Evolutionary conservation across 2,888 invertebrate species (phyloP), one percentile per base, ranked within the genome.

Genomic region (Lepas anatifera): DNA sequence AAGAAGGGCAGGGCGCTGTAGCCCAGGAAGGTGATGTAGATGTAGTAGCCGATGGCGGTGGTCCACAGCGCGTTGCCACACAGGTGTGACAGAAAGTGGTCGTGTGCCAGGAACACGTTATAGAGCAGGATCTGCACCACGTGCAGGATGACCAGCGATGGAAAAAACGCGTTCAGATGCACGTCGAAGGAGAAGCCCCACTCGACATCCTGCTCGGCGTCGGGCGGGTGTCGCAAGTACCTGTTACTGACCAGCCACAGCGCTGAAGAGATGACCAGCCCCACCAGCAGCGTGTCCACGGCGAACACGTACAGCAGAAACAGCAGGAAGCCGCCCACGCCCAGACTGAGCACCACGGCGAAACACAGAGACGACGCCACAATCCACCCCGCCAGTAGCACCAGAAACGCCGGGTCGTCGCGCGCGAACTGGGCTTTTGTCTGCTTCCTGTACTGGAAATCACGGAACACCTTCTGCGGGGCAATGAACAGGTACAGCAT

Each of bases 141-240:
- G 80, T 99, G 97, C 70, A 99, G 84, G 75, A 98, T 85, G 74
- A 95, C 89, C 25, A 98, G 84, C 1, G 96, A 89, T n/a, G 98
- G 98, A 81, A 97, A 97, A 81, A 96, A 95, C 4, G 98, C 98
- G 48, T 73, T 73, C 76, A 99, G 85, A 83, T 99, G 98, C 8
- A 99, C 94, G 81, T 99, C 98, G 81, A 99, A 99, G 27, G 95
- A 90, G 81, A 95, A 99, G 8, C 93, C 98, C 98, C 98, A 99
- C 81, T 99, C 98, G n/a, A 86, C 85, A 80, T 97, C 93, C 77
- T 88, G 87, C 52, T 86, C 85, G 79, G 85, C 75, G 79, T 83
- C 83, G n/a, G 81, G 80, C 73, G 85, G 86, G 70, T 85, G 84
- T 8, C 89, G 83, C 75, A 92, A 79, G 79, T 89, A 93, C 75